A percentile compares a stretch with the other conserved stretches of the same genome.
These are phyloP conservation scores for Palythoa caribaeorum DNA, from an alignment of 92 coral and sea anemone species.

Conservation along the genomic window DNA sequence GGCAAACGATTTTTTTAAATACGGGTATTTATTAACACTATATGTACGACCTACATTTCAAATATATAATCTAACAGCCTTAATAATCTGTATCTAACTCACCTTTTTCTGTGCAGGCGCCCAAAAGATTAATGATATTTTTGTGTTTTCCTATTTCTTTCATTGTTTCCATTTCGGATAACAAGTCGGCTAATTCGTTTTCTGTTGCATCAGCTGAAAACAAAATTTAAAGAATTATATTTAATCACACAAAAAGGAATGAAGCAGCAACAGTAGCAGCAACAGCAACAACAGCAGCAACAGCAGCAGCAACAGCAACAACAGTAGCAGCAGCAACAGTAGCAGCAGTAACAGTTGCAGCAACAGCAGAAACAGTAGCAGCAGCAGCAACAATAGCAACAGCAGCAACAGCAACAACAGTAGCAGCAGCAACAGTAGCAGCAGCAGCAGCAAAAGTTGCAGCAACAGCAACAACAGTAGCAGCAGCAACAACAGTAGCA, in stretches of 20 bases:
- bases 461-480: not conserved
- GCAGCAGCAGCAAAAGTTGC: no score
- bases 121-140: slow-evolving; percentile 92
- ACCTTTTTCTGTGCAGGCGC: slow-evolving; percentile 98
- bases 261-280: not conserved
- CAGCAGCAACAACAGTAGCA: not conserved
- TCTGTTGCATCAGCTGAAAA: slow-evolving; percentile 27
- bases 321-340: not conserved
- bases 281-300: not conserved
- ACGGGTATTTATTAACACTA: not conserved
- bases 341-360: not conserved
- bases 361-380: not conserved
- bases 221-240: no score
- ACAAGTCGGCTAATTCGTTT: slow-evolving; percentile 11
- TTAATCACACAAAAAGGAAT: not conserved
- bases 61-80: not conserved
- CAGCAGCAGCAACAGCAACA: not conserved
- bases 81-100: slow-evolving; percentile 6
- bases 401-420: no score
- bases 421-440: no score
- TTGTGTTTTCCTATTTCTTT: slow-evolving; percentile 95
- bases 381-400: not conserved
- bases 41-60: not conserved
- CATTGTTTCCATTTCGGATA: slow-evolving; percentile 74
- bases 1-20: no score